Evolutionary conservation across 2,888 invertebrate genomes (phyloP), one percentile per base, ranked within the genome.

Genomic region (Phaonia tiefii): DNA sequence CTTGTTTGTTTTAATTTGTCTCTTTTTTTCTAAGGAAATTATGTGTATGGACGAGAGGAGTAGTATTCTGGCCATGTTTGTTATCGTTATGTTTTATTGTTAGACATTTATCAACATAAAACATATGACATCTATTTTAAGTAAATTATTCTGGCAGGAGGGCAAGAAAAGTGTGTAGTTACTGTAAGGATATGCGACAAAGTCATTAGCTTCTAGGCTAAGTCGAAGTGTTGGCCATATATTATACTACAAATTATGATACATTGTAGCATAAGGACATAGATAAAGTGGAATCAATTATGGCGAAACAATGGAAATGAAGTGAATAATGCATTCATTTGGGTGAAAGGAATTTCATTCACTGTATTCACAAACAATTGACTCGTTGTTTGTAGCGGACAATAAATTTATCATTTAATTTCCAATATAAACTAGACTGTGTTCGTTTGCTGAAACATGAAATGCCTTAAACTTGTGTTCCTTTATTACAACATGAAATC

Each of bases 1-100:
- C 42, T 37, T 75, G 78, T 71, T 78, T 75, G 78, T 75, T 78
- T 75, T 81, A 78, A 78, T 81, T 78, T 65, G 56, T 81, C 54
- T 58, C 20, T 4, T 42, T 63, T 63, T 42, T 22, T 63, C 15
- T 46, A 37, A 15, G 46, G 15, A 4, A 7, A 7, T 37, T 37
- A n/a, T n/a, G n/a, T n/a, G n/a, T 37, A 4, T 37, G 37, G 37
- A 7, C 5, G 44, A 13, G 44, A n/a, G 7, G 11, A 11, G 44
- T 2, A n/a, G 44, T 7, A 7, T 17, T 51, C 8, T 51, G 54
- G 25, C 13, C 54, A 54, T 39, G 46, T 42, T 77, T 8, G 39
- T 60, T 20, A 42, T 75, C 42, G 26, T 75, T 31, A 46, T 67
- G 15, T 67, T 80, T 80, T 75, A 80, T 75, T 75, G 79, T n/a